Evolutionary conservation across 2,797 vertebrate species (phyloP).

Genomic region (Dipus sagitta): DNA sequence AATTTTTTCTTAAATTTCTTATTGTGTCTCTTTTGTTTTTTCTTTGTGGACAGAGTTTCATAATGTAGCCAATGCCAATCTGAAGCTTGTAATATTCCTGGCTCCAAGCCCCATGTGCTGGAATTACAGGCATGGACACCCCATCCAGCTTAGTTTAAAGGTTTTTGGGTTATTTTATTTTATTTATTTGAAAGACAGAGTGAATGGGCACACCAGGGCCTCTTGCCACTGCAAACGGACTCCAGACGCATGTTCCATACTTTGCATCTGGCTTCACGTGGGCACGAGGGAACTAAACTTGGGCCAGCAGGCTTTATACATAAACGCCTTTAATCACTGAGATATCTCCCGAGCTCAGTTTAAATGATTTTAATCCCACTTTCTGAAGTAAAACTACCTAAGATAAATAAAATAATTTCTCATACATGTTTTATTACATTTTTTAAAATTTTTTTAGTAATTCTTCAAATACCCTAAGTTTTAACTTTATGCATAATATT

Average conservation of each 20-base stretch:
- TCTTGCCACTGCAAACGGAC: no score
- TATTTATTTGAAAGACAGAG: no score
- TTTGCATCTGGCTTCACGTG: no score
- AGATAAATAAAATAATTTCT: constrained; percentile 55
- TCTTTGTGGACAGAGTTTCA: not conserved
- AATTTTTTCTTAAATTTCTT: not conserved
- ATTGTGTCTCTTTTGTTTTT: not conserved
- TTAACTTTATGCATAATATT: constrained; percentile 1
- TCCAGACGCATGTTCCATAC: no score
- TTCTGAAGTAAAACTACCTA: not conserved
- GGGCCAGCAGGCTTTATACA: no score
- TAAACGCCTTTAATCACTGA: no score
- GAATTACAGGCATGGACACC: not conserved
- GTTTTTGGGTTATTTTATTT: not conserved
- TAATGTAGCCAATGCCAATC: not conserved
- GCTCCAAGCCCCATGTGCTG: not conserved
- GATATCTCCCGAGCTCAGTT: no score
- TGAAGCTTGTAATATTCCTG: not conserved
- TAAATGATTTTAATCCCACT: constrained; percentile 10
- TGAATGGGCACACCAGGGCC: no score
- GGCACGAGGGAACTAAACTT: no score
- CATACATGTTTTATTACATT: constrained; percentile 6
- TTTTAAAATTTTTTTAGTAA: constrained; percentile 22
- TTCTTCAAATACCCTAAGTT: constrained; percentile 11
- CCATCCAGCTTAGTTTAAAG: constrained; percentile 5